These are phyloP conservation scores for Typhlichthys subterraneus DNA, from an alignment of 2,797 vertebrate species.

Conservation along the genomic window DNA sequence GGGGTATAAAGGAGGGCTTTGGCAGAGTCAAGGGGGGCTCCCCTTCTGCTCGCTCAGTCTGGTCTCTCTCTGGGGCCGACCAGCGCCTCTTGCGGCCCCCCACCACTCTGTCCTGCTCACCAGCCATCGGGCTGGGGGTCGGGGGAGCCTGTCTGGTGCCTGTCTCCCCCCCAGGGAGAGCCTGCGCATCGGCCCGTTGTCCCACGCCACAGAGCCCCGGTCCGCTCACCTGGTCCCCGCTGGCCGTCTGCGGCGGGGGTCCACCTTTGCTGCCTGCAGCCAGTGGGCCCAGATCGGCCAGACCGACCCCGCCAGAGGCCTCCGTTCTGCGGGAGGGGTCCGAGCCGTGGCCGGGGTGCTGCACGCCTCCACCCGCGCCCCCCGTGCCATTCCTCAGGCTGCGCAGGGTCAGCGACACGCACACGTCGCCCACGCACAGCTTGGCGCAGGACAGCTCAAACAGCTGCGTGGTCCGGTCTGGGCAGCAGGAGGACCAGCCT, in stretches of 20 bases:
- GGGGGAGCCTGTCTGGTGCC: constrained; percentile 32
- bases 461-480: constrained; percentile 95
- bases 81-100: constrained; percentile 94
- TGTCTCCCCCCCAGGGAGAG: constrained; percentile 1
- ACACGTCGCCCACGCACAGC: constrained; percentile 96
- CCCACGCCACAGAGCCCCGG: constrained; percentile 50
- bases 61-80: constrained; percentile 95
- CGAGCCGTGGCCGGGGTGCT: constrained; percentile 54
- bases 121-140: constrained; percentile 76
- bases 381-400: constrained; percentile 90
- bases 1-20: constrained; percentile 95
- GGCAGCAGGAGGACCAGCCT: constrained; percentile 98
- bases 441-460: constrained; percentile 98
- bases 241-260: constrained; percentile 86
- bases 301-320: constrained; percentile 40
- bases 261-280: constrained; percentile 71
- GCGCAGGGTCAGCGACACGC: constrained; percentile 96
- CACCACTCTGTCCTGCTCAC: constrained; percentile 74
- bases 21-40: constrained; percentile 92
- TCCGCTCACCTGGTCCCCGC: constrained; percentile 81
- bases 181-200: too few species aligned
- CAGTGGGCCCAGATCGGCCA: constrained; percentile 45
- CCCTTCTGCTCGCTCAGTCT: constrained; percentile 90
- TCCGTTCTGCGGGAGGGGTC: constrained; percentile 51
- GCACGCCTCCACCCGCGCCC: constrained; percentile 79